phyloP scores from a whole-genome alignment of 2,113 vertebrate species.

The Oceanodroma tethys region DNA sequence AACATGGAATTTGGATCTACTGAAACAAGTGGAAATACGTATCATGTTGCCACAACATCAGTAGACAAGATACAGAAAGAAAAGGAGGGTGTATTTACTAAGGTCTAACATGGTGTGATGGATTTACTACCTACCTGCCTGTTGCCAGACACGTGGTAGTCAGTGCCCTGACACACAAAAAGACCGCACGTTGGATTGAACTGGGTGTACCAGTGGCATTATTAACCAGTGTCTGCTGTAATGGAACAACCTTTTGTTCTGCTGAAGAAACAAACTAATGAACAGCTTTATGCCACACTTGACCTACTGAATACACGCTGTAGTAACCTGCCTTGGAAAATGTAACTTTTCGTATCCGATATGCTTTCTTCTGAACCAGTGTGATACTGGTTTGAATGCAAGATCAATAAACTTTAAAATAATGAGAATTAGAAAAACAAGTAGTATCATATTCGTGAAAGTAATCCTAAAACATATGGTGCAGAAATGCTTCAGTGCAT shows the following conservation, averaged over 20 bases:
- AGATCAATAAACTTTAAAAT: neutral
- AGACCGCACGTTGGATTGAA: fast-evolving
- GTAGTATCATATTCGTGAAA: neutral
- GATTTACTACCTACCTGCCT: neutral
- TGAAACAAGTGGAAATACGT: neutral
- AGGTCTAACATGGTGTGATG: neutral
- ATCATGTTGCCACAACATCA: neutral
- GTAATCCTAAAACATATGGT: neutral
- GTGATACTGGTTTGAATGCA: neutral
- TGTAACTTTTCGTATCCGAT: neutral
- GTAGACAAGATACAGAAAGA: neutral
- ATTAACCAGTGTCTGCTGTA: neutral
- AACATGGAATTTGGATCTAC: neutral
- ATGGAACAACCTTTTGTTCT: neutral
- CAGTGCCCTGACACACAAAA: neutral
- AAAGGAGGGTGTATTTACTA: neutral
- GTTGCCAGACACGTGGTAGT: neutral
- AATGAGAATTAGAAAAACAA: neutral
- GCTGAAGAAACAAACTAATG: neutral
- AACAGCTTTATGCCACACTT: neutral
- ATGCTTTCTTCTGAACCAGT: neutral
- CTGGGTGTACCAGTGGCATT: neutral
- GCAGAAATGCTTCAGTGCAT: neutral
- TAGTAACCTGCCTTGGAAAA: neutral
- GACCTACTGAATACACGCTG: neutral